Conservation (phyloP, 2,797 vertebrate species). For the Podarcis lilfordi region DNA sequence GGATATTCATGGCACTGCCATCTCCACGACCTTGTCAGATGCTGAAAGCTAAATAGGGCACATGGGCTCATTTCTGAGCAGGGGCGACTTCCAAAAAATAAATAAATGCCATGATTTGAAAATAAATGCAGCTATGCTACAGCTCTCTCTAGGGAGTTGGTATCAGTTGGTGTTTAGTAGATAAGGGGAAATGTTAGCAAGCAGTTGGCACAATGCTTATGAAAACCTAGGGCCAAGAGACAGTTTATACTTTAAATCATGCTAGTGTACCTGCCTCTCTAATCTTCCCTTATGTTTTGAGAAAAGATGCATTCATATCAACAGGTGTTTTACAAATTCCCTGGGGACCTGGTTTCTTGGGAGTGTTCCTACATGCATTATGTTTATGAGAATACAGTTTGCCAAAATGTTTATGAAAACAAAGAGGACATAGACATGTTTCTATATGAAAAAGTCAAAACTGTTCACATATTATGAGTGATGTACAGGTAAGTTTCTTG, state of each 20-base stretch:
- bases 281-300: neutral
- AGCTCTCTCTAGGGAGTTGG: neutral
- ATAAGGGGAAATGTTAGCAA: neutral
- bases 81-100: neutral
- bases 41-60: neutral
- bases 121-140: neutral
- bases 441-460: no score
- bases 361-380: neutral
- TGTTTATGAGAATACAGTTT: neutral
- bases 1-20: accelerated
- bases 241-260: neutral
- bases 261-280: neutral
- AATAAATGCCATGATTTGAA: neutral
- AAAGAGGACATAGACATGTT: neutral
- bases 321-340: neutral
- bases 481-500: no score
- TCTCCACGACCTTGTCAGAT: neutral
- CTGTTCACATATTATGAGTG: neutral
- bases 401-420: neutral
- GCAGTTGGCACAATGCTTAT: neutral
- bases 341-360: neutral
- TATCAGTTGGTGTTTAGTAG: neutral
- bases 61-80: neutral
- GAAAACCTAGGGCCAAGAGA: neutral
- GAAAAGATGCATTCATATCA: neutral